Evolutionary conservation across 2,797 vertebrate genomes (phyloP), one percentile per base, ranked within the genome.

Genomic region (Neostethus bicornis): DNA sequence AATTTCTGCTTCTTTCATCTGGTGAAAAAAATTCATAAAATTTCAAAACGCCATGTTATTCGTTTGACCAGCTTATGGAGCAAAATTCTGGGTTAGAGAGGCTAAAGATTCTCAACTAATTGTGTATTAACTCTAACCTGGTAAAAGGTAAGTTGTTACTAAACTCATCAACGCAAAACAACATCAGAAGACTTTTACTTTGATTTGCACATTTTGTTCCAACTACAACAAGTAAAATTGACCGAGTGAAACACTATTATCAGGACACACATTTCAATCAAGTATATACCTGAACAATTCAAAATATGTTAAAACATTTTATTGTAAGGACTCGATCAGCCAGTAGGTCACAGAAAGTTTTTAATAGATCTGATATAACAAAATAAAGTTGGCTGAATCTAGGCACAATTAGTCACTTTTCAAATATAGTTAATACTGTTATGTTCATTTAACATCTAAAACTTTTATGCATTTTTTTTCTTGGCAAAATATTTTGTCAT

Each of bases 51-150:
- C 67, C 51, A 65, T 35, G 54, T 75, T 79, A 72, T 43, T 50
- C 26, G 63, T 75, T 77, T 53, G 66, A 51, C 64, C 32, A 72
- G 65, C 61, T 53, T 20, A 71, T 52, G 56, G 51, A 64, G 16
- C 34, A 62, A 80, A 75, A 73, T 55, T 80, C 74, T 84, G 84
- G 81, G 78, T 86, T 79, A 84, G 78, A 81, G 28, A 55, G 41
- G 57, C 7, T 0, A 32, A 51, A 19, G 1, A 54, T 24, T 24
- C 21, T 70, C 68, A 63, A 26, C 41, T 24, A 35, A 54, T 11
- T n/a, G 59, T 1, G 26, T 16, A 29, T 48, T 59, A 29, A 51
- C 19, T 55, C 24, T 51, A 57, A 62, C 62, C 8, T 16, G 20
- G 29, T 45, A 16, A 20, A 61, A 12, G 23, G 58, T 37, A 46